Conservation (phyloP, 1,140 invertebrate species). For the Physella acuta region DNA sequence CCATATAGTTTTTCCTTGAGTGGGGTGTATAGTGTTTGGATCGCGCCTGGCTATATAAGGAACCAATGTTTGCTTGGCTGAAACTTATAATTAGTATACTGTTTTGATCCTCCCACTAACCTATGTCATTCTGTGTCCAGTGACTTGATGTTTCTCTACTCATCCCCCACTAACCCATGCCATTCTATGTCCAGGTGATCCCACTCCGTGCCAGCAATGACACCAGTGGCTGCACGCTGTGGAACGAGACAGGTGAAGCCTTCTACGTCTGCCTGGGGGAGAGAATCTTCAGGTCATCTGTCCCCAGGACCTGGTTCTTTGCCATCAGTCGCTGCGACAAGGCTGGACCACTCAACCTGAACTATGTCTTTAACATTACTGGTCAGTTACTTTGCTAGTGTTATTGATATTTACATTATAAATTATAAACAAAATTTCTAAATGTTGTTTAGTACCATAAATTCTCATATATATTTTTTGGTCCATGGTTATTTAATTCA, state of each 20-base stretch:
- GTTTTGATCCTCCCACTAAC: neutral
- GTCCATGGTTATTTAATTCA: too few relatives aligned
- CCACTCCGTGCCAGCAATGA: conserved; percentile 40
- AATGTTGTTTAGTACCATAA: too few relatives aligned
- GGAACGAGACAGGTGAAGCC: conserved; percentile 38
- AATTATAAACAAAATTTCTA: too few relatives aligned
- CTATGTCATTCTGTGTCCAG: neutral
- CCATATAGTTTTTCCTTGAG: too few relatives aligned
- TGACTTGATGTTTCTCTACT: neutral
- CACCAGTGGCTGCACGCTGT: conserved; percentile 44
- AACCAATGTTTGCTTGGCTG: too few relatives aligned
- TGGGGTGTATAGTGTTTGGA: too few relatives aligned
- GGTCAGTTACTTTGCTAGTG: too few relatives aligned
- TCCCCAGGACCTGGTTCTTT: conserved; percentile 51
- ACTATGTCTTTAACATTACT: conserved; percentile 53
- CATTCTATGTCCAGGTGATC: conserved; percentile 38
- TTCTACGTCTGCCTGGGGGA: conserved; percentile 50
- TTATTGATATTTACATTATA: too few relatives aligned
- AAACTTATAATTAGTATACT: neutral
- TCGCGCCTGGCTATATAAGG: too few relatives aligned
- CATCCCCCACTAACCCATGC: neutral
- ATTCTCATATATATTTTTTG: too few relatives aligned
- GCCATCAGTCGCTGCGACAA: conserved; percentile 43
- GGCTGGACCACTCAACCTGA: conserved; percentile 39
- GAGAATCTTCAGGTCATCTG: conserved; percentile 47